Percentiles rank a stretch among this genome's conserved stretches.
Conservation (phyloP, 2,797 vertebrate genomes). For the Sylvia borin region DNA sequence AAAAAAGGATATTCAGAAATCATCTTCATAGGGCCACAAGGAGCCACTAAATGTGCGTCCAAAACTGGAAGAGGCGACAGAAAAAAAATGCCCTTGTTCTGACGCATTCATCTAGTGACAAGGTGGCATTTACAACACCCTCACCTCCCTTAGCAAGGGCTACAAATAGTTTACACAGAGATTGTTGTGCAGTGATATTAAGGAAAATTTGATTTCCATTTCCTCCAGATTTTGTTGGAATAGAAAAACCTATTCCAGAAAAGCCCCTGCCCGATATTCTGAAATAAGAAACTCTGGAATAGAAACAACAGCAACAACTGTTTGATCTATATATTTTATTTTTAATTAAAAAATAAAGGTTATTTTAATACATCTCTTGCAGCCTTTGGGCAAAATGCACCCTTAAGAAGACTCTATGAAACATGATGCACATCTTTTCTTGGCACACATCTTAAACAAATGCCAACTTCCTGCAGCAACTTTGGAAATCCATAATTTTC, state of each 20-base stretch:
- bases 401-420: constrained; percentile 66
- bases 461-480: constrained; percentile 49
- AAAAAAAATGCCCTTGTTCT: not conserved
- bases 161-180: not conserved
- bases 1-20: not conserved
- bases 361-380: constrained; percentile 78
- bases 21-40: not conserved
- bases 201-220: not conserved
- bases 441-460: constrained; percentile 72
- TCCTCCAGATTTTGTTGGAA: not conserved
- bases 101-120: not conserved
- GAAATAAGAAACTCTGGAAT: constrained; percentile 5
- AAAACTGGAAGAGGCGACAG: not conserved
- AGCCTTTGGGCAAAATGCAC: constrained; percentile 67
- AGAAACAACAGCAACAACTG: not conserved
- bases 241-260: not conserved
- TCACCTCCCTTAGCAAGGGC: not conserved
- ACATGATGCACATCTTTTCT: constrained; percentile 54
- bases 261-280: not conserved
- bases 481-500: not conserved
- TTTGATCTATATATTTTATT: constrained; percentile 74
- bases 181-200: not conserved
- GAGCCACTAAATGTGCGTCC: not conserved
- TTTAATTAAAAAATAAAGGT: constrained; percentile 84
- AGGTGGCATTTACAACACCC: not conserved